These are phyloP conservation scores for Myotis daubentonii DNA, from an alignment of 2,797 vertebrate species.

Conservation along the genomic window DNA sequence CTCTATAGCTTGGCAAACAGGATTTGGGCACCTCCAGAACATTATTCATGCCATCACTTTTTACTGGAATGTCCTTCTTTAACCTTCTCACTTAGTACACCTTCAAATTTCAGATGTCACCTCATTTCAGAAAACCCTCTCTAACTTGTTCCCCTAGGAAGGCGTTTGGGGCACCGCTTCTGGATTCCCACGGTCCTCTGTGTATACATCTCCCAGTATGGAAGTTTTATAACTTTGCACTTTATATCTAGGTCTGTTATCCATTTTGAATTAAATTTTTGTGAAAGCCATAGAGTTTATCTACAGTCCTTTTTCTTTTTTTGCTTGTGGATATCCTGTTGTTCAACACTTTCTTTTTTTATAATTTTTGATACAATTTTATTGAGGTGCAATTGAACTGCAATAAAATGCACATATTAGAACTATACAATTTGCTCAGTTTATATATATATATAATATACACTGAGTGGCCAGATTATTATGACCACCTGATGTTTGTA, in stretches of 20 bases:
- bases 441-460: not conserved
- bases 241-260: not conserved
- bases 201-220: not conserved
- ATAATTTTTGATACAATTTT: not conserved
- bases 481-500: no score
- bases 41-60: not conserved
- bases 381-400: not conserved
- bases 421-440: not conserved
- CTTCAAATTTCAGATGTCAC: not conserved
- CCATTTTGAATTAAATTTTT: not conserved
- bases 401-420: not conserved
- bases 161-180: not conserved
- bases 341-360: not conserved
- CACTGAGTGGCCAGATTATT: no score
- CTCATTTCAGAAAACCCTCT: not conserved
- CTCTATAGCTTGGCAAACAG: not conserved
- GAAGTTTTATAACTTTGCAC: not conserved
- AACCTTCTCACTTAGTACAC: not conserved
- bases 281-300: not conserved
- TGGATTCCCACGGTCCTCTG: not conserved
- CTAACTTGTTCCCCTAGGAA: not conserved
- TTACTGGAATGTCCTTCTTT: not conserved
- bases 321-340: not conserved
- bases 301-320: not conserved
- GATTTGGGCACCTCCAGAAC: not conserved